Evolutionary conservation across 23 tunicate species (phyloP).

Genomic region (Halocynthia aurantium): DNA sequence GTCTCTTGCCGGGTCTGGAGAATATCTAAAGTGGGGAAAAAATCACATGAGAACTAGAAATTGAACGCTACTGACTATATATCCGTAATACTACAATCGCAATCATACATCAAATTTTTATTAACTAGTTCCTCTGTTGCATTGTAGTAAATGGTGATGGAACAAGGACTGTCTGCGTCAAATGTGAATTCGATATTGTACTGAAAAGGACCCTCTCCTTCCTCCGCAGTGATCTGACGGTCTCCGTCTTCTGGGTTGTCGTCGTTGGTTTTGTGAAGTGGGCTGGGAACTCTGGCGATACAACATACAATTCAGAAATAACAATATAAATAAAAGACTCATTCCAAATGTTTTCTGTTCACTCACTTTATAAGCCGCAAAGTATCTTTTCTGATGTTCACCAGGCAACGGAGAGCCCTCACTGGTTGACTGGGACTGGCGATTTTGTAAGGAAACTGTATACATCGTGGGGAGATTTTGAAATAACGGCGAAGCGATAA

Average conservation of each 20-base stretch:
- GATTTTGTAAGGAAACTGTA: constrained; percentile 55
- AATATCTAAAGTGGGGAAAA: constrained; percentile 10
- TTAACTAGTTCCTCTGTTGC: constrained; percentile 54
- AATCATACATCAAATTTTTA: constrained; percentile 60
- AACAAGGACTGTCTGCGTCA: constrained; percentile 92
- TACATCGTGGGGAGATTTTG: background rate
- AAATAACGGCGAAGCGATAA: too few relatives aligned
- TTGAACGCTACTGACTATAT: background rate
- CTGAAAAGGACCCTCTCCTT: constrained; percentile 22
- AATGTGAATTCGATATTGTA: constrained; percentile 86
- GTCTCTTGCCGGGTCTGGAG: constrained; percentile 1
- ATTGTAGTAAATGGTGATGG: constrained; percentile 76
- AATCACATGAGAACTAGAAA: background rate
- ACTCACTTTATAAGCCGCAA: constrained; percentile 75
- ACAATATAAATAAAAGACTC: background rate
- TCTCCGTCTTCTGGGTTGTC: background rate
- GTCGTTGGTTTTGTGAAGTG: background rate
- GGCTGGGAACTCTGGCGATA: background rate
- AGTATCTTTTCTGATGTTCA: constrained; percentile 85
- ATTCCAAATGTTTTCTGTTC: background rate
- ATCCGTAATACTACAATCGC: background rate
- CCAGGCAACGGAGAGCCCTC: constrained; percentile 77
- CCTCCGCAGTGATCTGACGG: constrained; percentile 5
- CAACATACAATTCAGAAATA: background rate
- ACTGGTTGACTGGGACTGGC: constrained; percentile 55